Evolutionary conservation across 2,888 invertebrate species (phyloP).

Genomic region (Taphrorychus bicolor): DNA sequence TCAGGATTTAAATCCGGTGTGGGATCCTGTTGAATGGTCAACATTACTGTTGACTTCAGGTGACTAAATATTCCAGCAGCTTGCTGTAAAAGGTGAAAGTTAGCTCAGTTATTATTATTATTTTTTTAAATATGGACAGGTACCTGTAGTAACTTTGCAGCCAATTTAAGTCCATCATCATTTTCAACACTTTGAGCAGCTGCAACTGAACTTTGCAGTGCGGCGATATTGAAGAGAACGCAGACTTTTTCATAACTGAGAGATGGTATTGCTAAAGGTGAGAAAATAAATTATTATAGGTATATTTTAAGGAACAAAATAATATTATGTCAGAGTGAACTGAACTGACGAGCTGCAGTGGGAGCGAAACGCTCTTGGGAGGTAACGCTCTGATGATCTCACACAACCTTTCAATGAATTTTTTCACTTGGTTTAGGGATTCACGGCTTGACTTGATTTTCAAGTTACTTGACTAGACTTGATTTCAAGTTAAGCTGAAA

Average conservation of each 20-base stretch:
- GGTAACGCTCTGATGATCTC: too few species aligned
- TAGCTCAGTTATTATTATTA: neutral
- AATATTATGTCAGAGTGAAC: neutral
- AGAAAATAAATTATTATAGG: conserved; percentile 17
- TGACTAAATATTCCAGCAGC: conserved; percentile 88
- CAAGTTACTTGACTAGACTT: too few species aligned
- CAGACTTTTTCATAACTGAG: conserved; percentile 93
- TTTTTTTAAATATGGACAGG: conserved; percentile 5
- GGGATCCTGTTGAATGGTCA: conserved; percentile 90
- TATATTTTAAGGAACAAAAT: neutral
- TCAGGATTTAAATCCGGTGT: conserved; percentile 96
- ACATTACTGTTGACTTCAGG: conserved; percentile 80
- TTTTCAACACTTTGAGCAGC: conserved; percentile 83
- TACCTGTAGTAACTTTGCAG: conserved; percentile 92
- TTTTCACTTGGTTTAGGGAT: too few species aligned
- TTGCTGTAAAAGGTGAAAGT: conserved; percentile 66
- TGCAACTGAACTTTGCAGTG: conserved; percentile 89
- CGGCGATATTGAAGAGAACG: conserved; percentile 95
- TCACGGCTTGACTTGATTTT: too few species aligned
- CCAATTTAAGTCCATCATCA: conserved; percentile 92
- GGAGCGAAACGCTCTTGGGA: too few species aligned
- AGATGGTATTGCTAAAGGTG: conserved; percentile 78
- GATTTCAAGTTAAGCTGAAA: too few species aligned
- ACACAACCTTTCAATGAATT: too few species aligned
- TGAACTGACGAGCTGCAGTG: neutral